phyloP scores from a whole-genome alignment of 2,797 vertebrate species.

The Pseudomugil tenellus region DNA sequence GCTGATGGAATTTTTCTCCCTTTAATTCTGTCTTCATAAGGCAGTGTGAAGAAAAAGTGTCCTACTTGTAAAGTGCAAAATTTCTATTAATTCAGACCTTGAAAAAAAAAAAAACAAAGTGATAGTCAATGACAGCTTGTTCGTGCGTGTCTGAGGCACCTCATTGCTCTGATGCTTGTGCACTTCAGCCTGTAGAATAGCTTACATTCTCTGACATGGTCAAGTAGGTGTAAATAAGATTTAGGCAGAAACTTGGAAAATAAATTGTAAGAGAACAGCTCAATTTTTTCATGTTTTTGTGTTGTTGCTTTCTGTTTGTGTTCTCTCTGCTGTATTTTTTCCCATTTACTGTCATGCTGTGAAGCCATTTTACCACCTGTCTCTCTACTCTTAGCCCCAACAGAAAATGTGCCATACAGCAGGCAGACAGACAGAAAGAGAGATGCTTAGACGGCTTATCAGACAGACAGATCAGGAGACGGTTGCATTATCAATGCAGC shows the following conservation, averaged over 20 bases:
- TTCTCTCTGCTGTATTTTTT: slow-evolving; percentile 5
- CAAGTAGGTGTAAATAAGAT: slow-evolving; percentile 19
- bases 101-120: slow-evolving; percentile 26
- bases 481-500: slow-evolving; percentile 70
- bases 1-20: slow-evolving; percentile 19
- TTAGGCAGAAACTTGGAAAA: slow-evolving; percentile 15
- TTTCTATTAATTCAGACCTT: slow-evolving; percentile 16
- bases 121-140: slow-evolving; percentile 6
- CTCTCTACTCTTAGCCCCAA: slow-evolving; percentile 35
- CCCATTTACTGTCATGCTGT: slow-evolving; percentile 20
- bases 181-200: slow-evolving; percentile 8
- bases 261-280: slow-evolving; percentile 13
- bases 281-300: slow-evolving; percentile 38
- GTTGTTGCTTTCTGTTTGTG: slow-evolving; percentile 21
- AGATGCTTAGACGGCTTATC: slow-evolving; percentile 54
- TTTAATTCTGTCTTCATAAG: slow-evolving; percentile 16
- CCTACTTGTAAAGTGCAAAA: slow-evolving; percentile 4
- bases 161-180: slow-evolving; percentile 4
- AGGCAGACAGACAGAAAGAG: slow-evolving; percentile 25
- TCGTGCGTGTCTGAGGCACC: not conserved
- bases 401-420: slow-evolving; percentile 17
- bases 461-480: slow-evolving; percentile 64
- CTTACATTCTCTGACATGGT: slow-evolving; percentile 5
- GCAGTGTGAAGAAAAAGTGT: slow-evolving; percentile 21
- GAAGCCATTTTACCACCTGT: slow-evolving; percentile 26